Base-by-base conservation (phyloP, 1,140 invertebrate species). In the Ostrea edulis region DNA sequence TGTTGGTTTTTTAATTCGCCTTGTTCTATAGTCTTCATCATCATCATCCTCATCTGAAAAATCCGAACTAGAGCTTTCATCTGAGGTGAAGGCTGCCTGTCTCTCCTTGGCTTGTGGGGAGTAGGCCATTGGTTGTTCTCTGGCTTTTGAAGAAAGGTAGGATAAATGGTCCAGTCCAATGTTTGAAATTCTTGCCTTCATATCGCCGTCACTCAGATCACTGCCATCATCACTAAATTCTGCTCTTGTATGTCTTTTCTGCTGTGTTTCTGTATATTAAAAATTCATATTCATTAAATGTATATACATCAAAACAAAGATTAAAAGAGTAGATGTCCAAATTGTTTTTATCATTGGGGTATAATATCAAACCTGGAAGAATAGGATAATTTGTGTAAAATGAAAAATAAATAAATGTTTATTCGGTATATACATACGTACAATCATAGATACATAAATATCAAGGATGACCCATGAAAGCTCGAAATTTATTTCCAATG, bases 1-100 rank as follows among this genome's bases (percentile, higher is more conserved):
- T 29, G 68, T 77, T 77, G 68, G 68, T 29, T 35, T 77, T 77
- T 77, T 77, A 25, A 77, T 25, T 29, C 68, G 68, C 11, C 68
- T 35, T 22, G 68, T 77, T 77, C 25, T 25, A 25, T 77, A 77
- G 29, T 77, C 68, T 35, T 77, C 68, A 14, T 77, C 68, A 14
- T 77, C 68, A 29, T 77, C 68, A 35, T 77, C 68, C 14, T 77
- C 68, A 77, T 77, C 68, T 77, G 68, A 77, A 25, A 77, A 77
- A 29, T 77, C 68, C 4, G 68, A 77, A 25, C 29, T 25, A 14
- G 68, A 29, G 29, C 68, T 77, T 29, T 77, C 68, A 35, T 77
- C 68, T 17, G 68, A 77, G 11, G 68, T 77, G 29, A 77, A 77
- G 22, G 68, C 68, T 77, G 68, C 68, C 25, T 77, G 68, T 35